phyloP scores from a whole-genome alignment of 2,797 vertebrate genomes.

The Centropyge bicolor region DNA sequence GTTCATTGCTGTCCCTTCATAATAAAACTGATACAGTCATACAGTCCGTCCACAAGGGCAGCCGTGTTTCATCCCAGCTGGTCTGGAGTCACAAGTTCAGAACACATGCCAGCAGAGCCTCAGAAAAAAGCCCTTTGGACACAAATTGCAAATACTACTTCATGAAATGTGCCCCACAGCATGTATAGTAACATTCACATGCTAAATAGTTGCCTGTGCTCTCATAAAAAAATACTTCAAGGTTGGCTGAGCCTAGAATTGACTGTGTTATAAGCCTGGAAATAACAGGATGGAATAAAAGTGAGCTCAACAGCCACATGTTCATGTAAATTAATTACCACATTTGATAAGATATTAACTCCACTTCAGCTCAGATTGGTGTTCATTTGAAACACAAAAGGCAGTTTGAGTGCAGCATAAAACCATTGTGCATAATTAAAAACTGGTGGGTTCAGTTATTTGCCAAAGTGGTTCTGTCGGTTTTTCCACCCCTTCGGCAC shows the following conservation, averaged over 20 bases:
- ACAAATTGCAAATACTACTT: slow-evolving; percentile 9
- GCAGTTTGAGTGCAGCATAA: slow-evolving; percentile 7
- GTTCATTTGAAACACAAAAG: slow-evolving; percentile 1
- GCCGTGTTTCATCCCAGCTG: slow-evolving; percentile 27
- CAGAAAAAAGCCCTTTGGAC: slow-evolving; percentile 6
- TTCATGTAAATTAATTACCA: not conserved
- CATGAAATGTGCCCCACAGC: not conserved
- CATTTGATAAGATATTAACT: not conserved
- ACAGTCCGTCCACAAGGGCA: slow-evolving; percentile 15
- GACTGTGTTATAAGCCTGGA: not conserved
- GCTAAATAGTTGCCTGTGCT: not conserved
- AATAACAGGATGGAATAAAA: not conserved
- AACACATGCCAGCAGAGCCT: not conserved
- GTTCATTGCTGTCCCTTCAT: slow-evolving; percentile 46
- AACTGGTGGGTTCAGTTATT: not conserved
- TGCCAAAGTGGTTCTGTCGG: not conserved
- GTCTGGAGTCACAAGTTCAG: slow-evolving; percentile 29
- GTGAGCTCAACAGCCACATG: not conserved
- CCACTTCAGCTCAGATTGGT: not conserved
- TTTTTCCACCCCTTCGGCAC: not conserved
- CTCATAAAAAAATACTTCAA: not conserved
- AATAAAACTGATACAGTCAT: slow-evolving; percentile 9
- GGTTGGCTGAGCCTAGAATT: not conserved
- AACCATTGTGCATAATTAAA: not conserved
- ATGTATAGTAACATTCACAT: not conserved